Evolutionary conservation across 2,113 vertebrate genomes (phyloP).

Genomic region (Smithornis capensis): DNA sequence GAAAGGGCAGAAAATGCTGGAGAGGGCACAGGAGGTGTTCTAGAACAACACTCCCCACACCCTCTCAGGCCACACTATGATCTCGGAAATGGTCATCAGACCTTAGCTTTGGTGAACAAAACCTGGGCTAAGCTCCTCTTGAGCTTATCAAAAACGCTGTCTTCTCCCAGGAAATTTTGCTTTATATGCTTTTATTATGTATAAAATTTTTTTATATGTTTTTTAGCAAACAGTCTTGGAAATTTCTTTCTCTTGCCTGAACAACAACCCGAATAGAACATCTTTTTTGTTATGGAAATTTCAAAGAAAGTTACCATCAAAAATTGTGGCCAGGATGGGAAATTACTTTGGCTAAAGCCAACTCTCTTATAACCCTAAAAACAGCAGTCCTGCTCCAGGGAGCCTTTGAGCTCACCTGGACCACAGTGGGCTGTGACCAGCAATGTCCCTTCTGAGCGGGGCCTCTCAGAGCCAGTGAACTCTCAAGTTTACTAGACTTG

Average conservation of each 20-base stretch:
- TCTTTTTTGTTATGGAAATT: not conserved
- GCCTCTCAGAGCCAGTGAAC: not conserved
- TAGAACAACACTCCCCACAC: not conserved
- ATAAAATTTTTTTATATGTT: not conserved
- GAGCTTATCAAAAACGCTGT: not conserved
- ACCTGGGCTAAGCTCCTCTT: not conserved
- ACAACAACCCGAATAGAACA: no score
- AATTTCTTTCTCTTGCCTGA: not conserved
- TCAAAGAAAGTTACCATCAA: not conserved
- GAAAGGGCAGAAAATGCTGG: not conserved
- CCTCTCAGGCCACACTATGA: rapidly evolving
- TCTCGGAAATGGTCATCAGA: not conserved
- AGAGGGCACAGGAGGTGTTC: rapidly evolving
- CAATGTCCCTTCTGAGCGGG: not conserved
- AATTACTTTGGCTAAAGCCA: not conserved
- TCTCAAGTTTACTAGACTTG: not conserved
- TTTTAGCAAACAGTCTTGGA: not conserved
- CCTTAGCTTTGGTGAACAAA: no score
- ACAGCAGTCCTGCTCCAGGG: not conserved
- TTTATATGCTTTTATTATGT: not conserved
- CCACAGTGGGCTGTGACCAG: not conserved
- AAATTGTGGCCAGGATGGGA: not conserved
- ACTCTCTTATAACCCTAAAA: not conserved
- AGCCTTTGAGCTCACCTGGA: not conserved
- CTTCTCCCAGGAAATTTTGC: not conserved